These are phyloP conservation scores for Sericinus montela DNA, from an alignment of 2,888 invertebrate genomes.

Conservation along the genomic window DNA sequence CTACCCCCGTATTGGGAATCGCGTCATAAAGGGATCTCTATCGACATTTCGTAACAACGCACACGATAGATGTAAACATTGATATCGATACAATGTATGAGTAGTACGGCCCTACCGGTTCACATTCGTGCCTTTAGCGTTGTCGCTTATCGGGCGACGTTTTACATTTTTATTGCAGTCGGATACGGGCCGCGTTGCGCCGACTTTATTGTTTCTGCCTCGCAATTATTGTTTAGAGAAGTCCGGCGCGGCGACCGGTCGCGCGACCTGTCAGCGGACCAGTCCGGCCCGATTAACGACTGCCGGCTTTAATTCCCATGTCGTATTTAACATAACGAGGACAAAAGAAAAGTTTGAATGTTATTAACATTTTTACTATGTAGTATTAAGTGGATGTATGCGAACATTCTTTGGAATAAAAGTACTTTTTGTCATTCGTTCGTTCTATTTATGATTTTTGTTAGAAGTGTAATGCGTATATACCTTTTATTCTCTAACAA, in stretches of 20 bases:
- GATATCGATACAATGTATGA: slow-evolving; percentile 7
- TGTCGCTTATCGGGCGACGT: slow-evolving; percentile 72
- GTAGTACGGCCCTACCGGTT: slow-evolving; percentile 40
- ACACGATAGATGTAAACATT: too few species aligned
- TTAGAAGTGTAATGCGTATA: too few species aligned
- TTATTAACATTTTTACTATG: slow-evolving; percentile 1
- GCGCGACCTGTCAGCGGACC: slow-evolving; percentile 25
- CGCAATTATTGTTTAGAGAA: slow-evolving; percentile 75
- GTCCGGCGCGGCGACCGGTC: slow-evolving; percentile 37
- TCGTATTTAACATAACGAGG: slow-evolving; percentile 13
- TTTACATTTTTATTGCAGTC: slow-evolving; percentile 79
- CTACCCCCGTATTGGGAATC: too few species aligned
- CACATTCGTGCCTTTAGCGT: slow-evolving; percentile 69
- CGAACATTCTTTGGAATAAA: too few species aligned
- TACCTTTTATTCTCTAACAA: too few species aligned
- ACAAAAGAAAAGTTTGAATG: slow-evolving; percentile 1
- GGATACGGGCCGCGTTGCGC: slow-evolving; percentile 70
- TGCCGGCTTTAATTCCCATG: slow-evolving; percentile 11
- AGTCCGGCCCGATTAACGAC: slow-evolving; percentile 9
- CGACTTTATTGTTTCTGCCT: slow-evolving; percentile 74
- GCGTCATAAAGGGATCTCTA: too few species aligned
- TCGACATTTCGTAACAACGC: too few species aligned
- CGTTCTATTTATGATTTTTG: too few species aligned
- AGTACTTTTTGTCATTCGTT: too few species aligned
- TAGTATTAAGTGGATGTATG: background rate